These are phyloP conservation scores for Gymnopithys bicolor DNA, from an alignment of 2,797 vertebrate genomes.

Conservation along the genomic window DNA sequence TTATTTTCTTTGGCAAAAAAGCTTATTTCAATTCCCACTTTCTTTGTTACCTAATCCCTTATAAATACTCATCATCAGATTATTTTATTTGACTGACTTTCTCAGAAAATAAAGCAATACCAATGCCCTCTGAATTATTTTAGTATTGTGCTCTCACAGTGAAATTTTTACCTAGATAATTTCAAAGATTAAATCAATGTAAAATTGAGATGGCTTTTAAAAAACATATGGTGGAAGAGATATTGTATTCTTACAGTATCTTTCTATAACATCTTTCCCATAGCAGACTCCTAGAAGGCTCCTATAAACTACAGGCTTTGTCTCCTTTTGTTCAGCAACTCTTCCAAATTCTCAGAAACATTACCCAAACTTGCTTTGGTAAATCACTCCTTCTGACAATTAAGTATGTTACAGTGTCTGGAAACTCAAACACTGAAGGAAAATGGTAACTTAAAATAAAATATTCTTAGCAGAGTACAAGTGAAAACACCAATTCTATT, in stretches of 20 bases:
- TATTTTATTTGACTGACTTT: neutral
- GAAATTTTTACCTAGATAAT: neutral
- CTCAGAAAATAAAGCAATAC: neutral
- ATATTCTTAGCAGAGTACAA: neutral
- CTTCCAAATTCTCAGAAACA: neutral
- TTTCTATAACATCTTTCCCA: neutral
- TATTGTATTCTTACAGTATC: neutral
- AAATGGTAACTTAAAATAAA: neutral
- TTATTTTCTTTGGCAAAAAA: neutral
- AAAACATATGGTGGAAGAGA: neutral
- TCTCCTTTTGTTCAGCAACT: neutral
- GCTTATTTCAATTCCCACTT: neutral
- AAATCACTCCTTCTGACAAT: neutral
- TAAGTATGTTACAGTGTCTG: neutral
- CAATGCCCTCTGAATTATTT: neutral
- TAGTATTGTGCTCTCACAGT: neutral
- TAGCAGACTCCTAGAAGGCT: neutral
- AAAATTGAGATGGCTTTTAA: neutral
- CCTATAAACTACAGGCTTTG: neutral
- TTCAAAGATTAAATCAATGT: neutral
- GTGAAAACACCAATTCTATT: neutral
- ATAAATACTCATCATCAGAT: neutral
- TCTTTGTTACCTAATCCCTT: neutral
- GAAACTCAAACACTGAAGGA: neutral
- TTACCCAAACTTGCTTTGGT: neutral